A percentile compares a stretch with the other conserved stretches of the same genome.
phyloP scores from a whole-genome alignment of 2,113 vertebrate genomes.

The Halichoeres trimaculatus region DNA sequence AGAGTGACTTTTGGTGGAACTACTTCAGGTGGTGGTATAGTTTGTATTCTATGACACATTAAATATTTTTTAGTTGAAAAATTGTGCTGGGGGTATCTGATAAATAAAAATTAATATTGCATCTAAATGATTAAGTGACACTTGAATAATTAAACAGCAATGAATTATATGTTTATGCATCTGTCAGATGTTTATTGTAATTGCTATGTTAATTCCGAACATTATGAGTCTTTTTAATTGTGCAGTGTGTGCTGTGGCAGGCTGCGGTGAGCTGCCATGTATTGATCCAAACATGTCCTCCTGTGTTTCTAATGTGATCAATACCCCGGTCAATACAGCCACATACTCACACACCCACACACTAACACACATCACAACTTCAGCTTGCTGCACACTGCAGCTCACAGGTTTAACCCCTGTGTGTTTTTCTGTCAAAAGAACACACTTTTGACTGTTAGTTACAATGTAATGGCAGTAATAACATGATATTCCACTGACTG shows the following conservation, averaged over 20 bases:
- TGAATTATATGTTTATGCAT: not conserved
- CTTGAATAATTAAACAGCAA: not conserved
- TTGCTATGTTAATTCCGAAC: not conserved
- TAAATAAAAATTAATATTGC: not conserved
- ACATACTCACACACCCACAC: not conserved
- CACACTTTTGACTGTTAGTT: not conserved
- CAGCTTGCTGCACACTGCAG: slow-evolving; percentile 23
- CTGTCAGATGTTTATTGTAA: not conserved
- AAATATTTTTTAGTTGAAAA: not conserved
- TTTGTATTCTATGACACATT: not conserved
- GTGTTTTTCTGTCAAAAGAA: not conserved
- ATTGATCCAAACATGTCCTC: slow-evolving; percentile 39
- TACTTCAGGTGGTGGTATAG: not conserved
- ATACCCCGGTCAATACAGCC: slow-evolving; percentile 46
- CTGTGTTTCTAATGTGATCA: slow-evolving; percentile 50
- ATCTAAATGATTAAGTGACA: slow-evolving; percentile 8
- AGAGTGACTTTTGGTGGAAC: not conserved
- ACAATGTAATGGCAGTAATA: not conserved
- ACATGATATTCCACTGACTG: not conserved
- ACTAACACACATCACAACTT: not conserved
- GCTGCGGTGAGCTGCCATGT: slow-evolving; percentile 28
- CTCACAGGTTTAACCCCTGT: slow-evolving; percentile 32
- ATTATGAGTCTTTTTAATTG: slow-evolving; percentile 2
- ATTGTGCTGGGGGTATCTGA: not conserved
- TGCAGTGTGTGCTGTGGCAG: slow-evolving; percentile 23